A percentile compares a stretch with the other conserved stretches of the same genome.
phyloP scores from a whole-genome alignment of 2,797 vertebrate species.

The Aselliscus stoliczkanus region DNA sequence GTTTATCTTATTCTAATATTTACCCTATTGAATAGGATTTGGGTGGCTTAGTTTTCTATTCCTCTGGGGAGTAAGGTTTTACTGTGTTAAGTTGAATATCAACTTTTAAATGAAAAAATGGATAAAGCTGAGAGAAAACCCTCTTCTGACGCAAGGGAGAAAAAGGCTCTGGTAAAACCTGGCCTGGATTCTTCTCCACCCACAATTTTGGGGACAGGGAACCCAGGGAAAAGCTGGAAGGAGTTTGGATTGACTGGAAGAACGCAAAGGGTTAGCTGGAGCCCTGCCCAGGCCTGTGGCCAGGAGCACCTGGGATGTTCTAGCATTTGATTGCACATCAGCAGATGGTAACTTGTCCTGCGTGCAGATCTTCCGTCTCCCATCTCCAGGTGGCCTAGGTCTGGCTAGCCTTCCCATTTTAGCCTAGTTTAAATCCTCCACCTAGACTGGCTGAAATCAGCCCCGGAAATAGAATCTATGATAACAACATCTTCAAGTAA shows the following conservation, averaged over 20 bases:
- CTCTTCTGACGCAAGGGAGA: background rate
- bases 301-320: background rate
- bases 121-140: background rate
- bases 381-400: background rate
- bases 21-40: constrained; percentile 66
- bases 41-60: constrained; percentile 63
- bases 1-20: constrained; percentile 76
- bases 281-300: background rate
- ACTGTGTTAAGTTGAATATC: constrained; percentile 46
- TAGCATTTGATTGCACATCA: background rate
- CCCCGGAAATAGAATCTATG: background rate
- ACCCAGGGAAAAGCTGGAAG: background rate
- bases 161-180: constrained; percentile 37
- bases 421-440: background rate
- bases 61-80: constrained; percentile 54
- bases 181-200: constrained; percentile 30
- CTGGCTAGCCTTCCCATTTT: background rate
- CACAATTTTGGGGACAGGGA: background rate
- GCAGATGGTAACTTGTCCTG: background rate
- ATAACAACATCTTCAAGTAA: background rate
- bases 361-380: background rate
- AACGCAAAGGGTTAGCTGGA: background rate
- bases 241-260: background rate
- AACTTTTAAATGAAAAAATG: constrained; percentile 65
- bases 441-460: background rate